phyloP scores from a whole-genome alignment of 2,113 vertebrate genomes.

The Phylloscopus trochiloides region DNA sequence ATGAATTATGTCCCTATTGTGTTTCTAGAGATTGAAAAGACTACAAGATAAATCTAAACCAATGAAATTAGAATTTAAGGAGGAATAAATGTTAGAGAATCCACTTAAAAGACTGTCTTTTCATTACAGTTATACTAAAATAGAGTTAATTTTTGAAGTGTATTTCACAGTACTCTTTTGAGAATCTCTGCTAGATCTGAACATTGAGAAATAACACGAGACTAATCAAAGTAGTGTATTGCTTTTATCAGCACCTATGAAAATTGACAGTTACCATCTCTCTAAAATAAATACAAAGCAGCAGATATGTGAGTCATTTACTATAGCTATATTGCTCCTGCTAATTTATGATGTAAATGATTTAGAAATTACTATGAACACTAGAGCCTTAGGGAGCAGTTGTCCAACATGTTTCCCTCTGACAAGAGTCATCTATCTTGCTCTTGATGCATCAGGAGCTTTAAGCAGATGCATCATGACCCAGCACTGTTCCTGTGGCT shows the following conservation, averaged over 20 bases:
- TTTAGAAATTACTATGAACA: constrained; percentile 40
- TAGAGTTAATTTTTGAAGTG: neutral
- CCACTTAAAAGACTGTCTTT: neutral
- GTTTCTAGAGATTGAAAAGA: neutral
- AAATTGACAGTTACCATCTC: neutral
- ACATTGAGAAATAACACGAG: neutral
- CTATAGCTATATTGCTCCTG: neutral
- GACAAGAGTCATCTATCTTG: neutral
- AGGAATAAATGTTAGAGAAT: neutral
- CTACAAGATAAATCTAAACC: neutral
- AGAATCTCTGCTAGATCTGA: neutral
- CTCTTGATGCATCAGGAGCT: constrained; percentile 11
- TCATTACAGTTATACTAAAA: neutral
- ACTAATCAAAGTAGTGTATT: neutral
- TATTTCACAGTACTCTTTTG: neutral
- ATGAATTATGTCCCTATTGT: neutral
- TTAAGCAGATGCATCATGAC: neutral
- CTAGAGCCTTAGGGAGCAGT: constrained; percentile 22
- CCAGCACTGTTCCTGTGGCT: constrained; percentile 15
- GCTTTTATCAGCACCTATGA: neutral
- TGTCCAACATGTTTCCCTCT: constrained; percentile 23
- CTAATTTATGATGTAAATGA: constrained; percentile 47
- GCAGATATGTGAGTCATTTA: neutral
- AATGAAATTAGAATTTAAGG: neutral
- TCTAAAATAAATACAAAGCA: neutral